Conservation (phyloP, 2,797 vertebrate species). For the Columba guinea region DNA sequence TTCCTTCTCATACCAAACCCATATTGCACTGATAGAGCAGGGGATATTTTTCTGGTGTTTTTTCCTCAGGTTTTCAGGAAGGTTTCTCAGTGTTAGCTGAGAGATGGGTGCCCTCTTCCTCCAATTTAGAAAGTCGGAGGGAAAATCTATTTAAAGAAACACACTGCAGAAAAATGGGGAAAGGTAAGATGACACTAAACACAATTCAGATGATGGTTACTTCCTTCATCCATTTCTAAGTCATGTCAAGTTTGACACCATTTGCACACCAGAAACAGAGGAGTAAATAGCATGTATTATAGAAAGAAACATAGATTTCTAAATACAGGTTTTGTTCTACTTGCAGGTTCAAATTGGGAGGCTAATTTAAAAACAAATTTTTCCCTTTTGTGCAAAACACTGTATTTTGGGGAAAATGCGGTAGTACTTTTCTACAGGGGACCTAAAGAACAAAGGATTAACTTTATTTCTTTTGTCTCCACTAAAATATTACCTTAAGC, state of each 20-base stretch:
- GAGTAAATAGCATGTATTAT: not conserved
- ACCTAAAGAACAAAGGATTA: not conserved
- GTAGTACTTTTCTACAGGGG: not conserved
- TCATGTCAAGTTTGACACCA: not conserved
- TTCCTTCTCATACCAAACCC: not conserved
- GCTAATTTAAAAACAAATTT: not conserved
- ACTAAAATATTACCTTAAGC: not conserved
- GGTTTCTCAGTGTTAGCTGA: not conserved
- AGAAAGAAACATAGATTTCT: not conserved
- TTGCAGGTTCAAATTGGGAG: not conserved
- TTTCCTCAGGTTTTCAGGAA: not conserved
- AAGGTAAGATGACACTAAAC: not conserved
- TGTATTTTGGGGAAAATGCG: not conserved
- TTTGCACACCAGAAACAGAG: not conserved
- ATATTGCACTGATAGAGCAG: not conserved
- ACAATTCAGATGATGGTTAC: not conserved
- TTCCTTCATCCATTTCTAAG: not conserved
- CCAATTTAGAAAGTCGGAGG: not conserved
- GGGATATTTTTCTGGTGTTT: not conserved
- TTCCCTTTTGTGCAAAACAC: not conserved
- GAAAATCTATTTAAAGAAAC: not conserved
- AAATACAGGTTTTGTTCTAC: not conserved
- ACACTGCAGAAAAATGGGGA: not conserved
- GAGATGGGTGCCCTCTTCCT: not conserved
- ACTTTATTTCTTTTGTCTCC: not conserved